Percentiles rank a stretch among this genome's conserved stretches.
These are phyloP conservation scores for Tinea trinotella DNA, from an alignment of 2,888 invertebrate genomes.

Conservation along the genomic window DNA sequence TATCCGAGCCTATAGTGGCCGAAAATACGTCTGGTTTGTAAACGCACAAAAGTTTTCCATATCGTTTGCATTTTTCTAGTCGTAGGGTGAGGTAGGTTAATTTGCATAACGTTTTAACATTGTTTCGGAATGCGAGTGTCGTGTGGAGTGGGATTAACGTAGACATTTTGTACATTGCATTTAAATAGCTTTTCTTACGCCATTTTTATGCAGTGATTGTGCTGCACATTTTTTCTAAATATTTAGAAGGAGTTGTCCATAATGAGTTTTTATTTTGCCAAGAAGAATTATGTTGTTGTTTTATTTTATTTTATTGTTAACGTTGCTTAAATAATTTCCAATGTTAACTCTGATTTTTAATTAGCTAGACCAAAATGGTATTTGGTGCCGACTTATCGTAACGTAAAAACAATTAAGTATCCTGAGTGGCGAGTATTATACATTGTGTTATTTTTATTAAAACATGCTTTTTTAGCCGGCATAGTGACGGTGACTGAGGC, in stretches of 20 bases:
- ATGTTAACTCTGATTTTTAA: too few relatives aligned
- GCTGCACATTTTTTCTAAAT: conserved; percentile 1
- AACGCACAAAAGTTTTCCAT: too few relatives aligned
- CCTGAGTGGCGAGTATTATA: too few relatives aligned
- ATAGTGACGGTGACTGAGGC: too few relatives aligned
- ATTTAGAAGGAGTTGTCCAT: not conserved
- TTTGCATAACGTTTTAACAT: not conserved
- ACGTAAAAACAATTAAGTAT: too few relatives aligned
- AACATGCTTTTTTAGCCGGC: too few relatives aligned
- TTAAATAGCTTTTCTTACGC: conserved; percentile 4
- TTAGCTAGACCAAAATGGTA: too few relatives aligned
- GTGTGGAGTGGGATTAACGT: not conserved
- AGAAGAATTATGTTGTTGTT: not conserved
- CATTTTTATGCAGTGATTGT: not conserved
- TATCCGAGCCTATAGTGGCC: too few relatives aligned
- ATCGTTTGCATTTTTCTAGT: conserved; percentile 69
- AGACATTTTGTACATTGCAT: conserved; percentile 4
- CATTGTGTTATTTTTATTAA: too few relatives aligned
- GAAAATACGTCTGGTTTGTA: too few relatives aligned
- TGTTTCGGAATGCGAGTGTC: not conserved
- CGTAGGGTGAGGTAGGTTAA: conserved; percentile 32
- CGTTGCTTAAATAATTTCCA: not conserved
- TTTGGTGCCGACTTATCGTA: too few relatives aligned
- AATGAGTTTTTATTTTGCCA: not conserved
- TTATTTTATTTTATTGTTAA: too few relatives aligned